phyloP scores from a whole-genome alignment of 2,113 vertebrate genomes.

The Pantherophis guttatus region DNA sequence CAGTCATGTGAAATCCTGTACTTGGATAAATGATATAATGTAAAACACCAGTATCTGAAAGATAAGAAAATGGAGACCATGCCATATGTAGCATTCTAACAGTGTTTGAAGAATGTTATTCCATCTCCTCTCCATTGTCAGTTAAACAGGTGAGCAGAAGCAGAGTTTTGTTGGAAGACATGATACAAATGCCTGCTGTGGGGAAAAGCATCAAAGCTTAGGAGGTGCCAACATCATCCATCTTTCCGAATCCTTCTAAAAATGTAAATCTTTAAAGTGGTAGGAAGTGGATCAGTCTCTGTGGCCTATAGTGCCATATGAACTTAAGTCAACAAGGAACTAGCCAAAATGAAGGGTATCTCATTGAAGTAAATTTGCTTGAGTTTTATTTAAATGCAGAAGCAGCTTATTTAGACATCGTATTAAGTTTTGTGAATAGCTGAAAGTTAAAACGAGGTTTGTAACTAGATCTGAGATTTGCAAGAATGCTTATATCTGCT shows the following conservation, averaged over 20 bases:
- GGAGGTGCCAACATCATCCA: background rate
- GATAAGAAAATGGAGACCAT: background rate
- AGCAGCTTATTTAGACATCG: conserved; percentile 47
- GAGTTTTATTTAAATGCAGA: conserved; percentile 27
- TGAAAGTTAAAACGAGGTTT: conserved; percentile 52
- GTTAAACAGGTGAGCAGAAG: background rate
- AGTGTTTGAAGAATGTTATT: background rate
- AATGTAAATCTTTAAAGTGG: background rate
- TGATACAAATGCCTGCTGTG: background rate
- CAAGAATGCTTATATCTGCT: conserved; percentile 57
- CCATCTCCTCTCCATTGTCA: background rate
- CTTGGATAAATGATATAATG: background rate
- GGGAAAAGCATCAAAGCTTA: background rate
- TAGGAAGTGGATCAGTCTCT: background rate
- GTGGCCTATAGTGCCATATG: background rate
- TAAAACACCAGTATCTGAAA: background rate
- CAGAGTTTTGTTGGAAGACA: background rate
- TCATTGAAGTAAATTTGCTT: background rate
- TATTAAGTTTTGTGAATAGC: conserved; percentile 15
- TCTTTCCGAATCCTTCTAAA: background rate
- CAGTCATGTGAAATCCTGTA: background rate
- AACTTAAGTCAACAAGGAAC: background rate
- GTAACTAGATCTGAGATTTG: conserved; percentile 55
- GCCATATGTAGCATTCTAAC: background rate
- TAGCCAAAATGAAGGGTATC: background rate